These are phyloP conservation scores for Ellobius talpinus DNA, from an alignment of 2,113 vertebrate genomes.

Conservation along the genomic window DNA sequence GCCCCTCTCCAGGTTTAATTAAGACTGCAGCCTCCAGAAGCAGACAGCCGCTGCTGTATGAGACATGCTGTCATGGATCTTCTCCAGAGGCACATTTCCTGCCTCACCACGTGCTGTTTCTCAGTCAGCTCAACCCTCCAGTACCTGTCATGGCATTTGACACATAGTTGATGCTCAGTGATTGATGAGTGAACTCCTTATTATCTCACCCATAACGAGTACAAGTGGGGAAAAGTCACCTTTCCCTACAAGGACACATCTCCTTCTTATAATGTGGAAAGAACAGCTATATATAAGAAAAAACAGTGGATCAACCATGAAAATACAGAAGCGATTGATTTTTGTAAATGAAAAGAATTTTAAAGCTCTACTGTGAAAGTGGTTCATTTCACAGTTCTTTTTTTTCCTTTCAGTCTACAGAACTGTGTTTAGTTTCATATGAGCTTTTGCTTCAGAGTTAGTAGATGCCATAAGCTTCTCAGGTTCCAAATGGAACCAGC, in stretches of 20 bases:
- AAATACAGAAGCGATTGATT: not conserved
- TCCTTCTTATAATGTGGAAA: not conserved
- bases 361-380: constrained; percentile 8
- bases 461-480: constrained; percentile 41
- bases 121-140: not conserved
- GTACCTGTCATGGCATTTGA: not conserved
- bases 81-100: not conserved
- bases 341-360: constrained; percentile 52
- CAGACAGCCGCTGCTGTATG: not conserved
- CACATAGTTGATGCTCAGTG: not conserved
- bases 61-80: constrained; percentile 7
- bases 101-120: not conserved
- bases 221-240: not conserved
- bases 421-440: constrained; percentile 40
- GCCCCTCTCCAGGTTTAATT: not conserved
- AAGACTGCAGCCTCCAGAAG: constrained; percentile 47
- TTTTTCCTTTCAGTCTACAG: not conserved
- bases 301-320: not conserved
- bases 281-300: not conserved
- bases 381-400: constrained; percentile 26
- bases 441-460: constrained; percentile 20
- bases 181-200: constrained; percentile 36
- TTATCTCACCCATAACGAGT: not conserved
- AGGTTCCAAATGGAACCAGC: constrained; percentile 56
- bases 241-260: not conserved